Evolutionary conservation across 1,140 invertebrate genomes (phyloP), one percentile per base, ranked within the genome.

Genomic region (Mercenaria mercenaria): DNA sequence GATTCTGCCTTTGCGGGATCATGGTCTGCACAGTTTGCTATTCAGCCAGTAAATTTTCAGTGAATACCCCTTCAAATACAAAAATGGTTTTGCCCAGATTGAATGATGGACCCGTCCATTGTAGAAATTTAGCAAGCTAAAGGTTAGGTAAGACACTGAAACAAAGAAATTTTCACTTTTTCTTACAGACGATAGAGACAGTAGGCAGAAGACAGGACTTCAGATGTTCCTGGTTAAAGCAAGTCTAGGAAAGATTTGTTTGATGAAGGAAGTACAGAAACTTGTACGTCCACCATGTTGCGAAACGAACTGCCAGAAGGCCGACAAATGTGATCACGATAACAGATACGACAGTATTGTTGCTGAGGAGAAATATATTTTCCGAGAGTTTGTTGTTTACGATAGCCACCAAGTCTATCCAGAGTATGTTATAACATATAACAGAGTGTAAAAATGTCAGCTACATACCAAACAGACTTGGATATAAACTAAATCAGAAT

Each of bases 161-260:
- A n/a, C n/a, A n/a, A n/a, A n/a, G n/a, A n/a, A 59, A 4, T 23
- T 59, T 10, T 59, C 20, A 10, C 29, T 26, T 20, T 29, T 29
- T 82, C 3, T 88, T 79, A 32, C 61, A 90, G 91, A 92, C 61
- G 15, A 37, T 8, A 90, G 52, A 69, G 43, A 41, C 11, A 39
- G 80, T 0, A 69, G 91, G 37, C 67, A 41, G 20, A 74, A 80
- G 56, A 47, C 72, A 23, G 89, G 89, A 11, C 80, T 89, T 32
- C 88, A 72, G 34, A 92, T 92, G 91, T 84, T 92, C 41, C 56
- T 92, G 8, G 72, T 87, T 0, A 86, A 88, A 59, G 88, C 83
- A 11, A 77, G 91, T 79, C 74, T 92, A 18, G 91, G 91, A 10
- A 90, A 88, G 26, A 91, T 92, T 6, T 87, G 88, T 61, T 32